Base-by-base conservation (phyloP, 2,888 invertebrate genomes). In the Trissolcus brochymenae region DNA sequence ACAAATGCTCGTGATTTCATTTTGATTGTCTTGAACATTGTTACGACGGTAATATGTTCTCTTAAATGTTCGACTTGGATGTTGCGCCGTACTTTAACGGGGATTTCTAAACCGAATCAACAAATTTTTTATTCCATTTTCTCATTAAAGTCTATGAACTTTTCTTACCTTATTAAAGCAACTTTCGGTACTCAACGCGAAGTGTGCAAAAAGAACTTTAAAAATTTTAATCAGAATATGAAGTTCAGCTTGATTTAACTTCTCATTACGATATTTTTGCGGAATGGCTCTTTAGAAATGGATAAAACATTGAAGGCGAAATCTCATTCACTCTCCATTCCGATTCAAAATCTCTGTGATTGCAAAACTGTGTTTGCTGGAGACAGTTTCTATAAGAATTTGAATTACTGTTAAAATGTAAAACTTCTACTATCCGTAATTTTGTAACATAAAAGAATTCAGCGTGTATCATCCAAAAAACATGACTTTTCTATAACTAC, bases 311-410 rank as follows among this genome's bases (percentile, higher is more conserved):
- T 35, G 40, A 46, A 49, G 49, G 60, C 16, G 46, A 68, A 61
- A 68, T 17, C 40, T 55, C 35, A 61, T 61, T 68, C 61, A 61
- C 13, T 49, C 35, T 35, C 35, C 41, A 70, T 61, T 56, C 41
- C 41, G 61, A 40, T 56, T 46, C 60, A 29, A 16, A 70, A 56
- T 41, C 50, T 17, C 17, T 51, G 60, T 57, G 64, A 71, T 71
- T 62, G 46, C 46, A 19, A 64, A 71, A 64, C 50, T 64, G 59
- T 56, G 59, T 72, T 72, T 72, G 64, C 64, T 72, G 64, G 59
- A 53, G 71, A 71, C 64, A 71, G 62, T 71, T 71, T 71, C 71
- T 41, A 59, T 56, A 35, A 9, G 64, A 65, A 59, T 72, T 72
- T 57, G 43, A 71, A 65, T 65, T 62, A 71, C 43, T 29, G 35